Evolutionary conservation across 2,113 vertebrate species (phyloP), one percentile per base, ranked within the genome.

Genomic region (Phalacrocorax carbo): DNA sequence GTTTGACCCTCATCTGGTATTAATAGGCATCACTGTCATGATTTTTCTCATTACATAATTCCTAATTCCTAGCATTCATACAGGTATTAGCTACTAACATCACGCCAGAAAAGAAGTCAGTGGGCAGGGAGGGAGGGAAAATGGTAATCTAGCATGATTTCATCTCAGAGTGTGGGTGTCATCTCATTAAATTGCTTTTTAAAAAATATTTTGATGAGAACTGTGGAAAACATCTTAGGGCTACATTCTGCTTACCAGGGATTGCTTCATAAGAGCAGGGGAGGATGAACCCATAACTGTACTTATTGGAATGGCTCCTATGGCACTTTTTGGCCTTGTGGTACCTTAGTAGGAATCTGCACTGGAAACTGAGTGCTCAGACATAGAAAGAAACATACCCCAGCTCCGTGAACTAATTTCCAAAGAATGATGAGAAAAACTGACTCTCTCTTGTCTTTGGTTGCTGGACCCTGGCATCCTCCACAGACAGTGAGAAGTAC

Each of bases 201-300:
- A 51, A 94, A 96, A 85, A 94, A 87, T 90, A 95, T 96, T 86
- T 94, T 89, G 29, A 91, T 94, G 70, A 94, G 66, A 42, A 42
- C 76, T 76, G 9, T 76, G 62, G 85, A 84, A 95, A 90, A 92
- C 68, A 77, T 77, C 77, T 86, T 44, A 13, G 42, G 54, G 17
- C 15, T 87, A 10, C 52, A 15, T 40, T 92, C n/a, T 71, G 38
- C n/a, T 86, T 46, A 48, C 5, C 11, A 55, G 18, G 17, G 30
- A 62, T 65, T 83, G 18, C 34, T 92, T 36, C 20, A 5, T 49
- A 51, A 87, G 22, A 40, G 11, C 44, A 38, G 32, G 18, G 14
- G 13, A 88, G 34, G 15, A 86, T 49, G 40, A 70, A 79, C 26
- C 22, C 17, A 11, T 12, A 68, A 19, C 30, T 79, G 38, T 44